Base-by-base conservation (phyloP, 2,888 invertebrate species). In the Busseola fusca region DNA sequence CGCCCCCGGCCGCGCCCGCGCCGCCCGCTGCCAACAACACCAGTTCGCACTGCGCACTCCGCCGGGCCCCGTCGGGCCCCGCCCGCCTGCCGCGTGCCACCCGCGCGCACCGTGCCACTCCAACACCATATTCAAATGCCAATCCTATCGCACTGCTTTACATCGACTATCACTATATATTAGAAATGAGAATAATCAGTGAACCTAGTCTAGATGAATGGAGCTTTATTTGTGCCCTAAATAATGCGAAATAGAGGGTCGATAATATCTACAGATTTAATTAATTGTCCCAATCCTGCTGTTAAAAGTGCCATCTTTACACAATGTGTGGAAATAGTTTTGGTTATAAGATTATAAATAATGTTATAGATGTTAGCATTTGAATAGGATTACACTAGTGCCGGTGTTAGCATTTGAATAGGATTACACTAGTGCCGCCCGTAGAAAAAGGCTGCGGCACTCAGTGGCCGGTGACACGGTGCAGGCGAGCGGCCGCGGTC, bases 11-110 rank as follows among this genome's bases (percentile, higher is more conserved):
- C 84, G 84, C 89, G 78, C 84, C 87, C 84, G 74, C 79, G 81
- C 87, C 91, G 88, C 89, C 90, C 91, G 92, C 93, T 92, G 93
- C 93, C 93, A 93, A 94, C 93, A 93, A 93, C 93, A 93, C 93
- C 91, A 92, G 91, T 89, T 91, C 92, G 91, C 93, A 91, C 92
- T 91, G 89, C 77, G 95, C 91, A 93, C 94, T 92, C 91, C 86
- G 89, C 62, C 45, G 42, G 40, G 59, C 37, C 64, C 91, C 80
- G 85, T n/a, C n/a, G n/a, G n/a, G n/a, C n/a, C 89, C 71, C 63
- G 62, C 78, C 84, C 86, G 76, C 80, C 86, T 82, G 84, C 82
- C 72, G 85, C 85, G 34, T 37, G 74, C 5, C 82, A 91, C 92
- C 92, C 93, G 91, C 90, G 90, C 91, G 91, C 93, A 91, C 92